Evolutionary conservation across 2,113 vertebrate genomes (phyloP).

Genomic region (Chrysochloris asiatica): DNA sequence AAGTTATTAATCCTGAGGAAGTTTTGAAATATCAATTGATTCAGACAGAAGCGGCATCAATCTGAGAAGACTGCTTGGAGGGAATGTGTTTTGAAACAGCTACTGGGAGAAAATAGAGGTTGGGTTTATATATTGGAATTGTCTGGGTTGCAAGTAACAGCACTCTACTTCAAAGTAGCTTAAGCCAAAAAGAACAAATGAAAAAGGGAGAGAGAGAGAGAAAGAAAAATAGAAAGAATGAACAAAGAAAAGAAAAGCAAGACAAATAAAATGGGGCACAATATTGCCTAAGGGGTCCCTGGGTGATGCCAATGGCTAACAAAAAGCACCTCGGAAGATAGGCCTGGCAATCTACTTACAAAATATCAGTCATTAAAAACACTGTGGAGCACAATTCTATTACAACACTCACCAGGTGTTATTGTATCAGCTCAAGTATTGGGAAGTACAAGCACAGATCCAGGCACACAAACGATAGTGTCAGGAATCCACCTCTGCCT

Average conservation of each 20-base stretch:
- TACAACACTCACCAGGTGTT: not conserved
- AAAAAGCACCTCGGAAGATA: not conserved
- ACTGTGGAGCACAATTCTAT: not conserved
- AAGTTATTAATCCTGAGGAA: not conserved
- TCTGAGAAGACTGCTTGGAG: not conserved
- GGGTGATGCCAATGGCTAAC: not conserved
- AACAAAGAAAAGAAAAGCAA: not conserved
- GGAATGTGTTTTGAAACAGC: not conserved
- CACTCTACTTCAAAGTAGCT: slow-evolving; percentile 1
- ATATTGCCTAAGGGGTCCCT: not conserved
- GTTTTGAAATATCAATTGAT: not conserved
- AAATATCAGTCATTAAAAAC: not conserved
- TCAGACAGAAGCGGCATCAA: not conserved
- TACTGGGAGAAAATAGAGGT: not conserved
- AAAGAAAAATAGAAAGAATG: no score
- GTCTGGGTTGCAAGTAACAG: not conserved
- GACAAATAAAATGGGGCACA: not conserved
- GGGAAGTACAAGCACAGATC: not conserved
- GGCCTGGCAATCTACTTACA: not conserved
- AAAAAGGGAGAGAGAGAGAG: not conserved
- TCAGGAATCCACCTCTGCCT: not conserved
- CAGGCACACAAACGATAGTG: not conserved
- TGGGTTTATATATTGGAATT: not conserved
- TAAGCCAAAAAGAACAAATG: not conserved
- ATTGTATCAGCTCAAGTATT: not conserved